These are phyloP conservation scores for Sinocyclocheilus anophthalmus DNA, from an alignment of 2,113 vertebrate genomes.

Conservation along the genomic window DNA sequence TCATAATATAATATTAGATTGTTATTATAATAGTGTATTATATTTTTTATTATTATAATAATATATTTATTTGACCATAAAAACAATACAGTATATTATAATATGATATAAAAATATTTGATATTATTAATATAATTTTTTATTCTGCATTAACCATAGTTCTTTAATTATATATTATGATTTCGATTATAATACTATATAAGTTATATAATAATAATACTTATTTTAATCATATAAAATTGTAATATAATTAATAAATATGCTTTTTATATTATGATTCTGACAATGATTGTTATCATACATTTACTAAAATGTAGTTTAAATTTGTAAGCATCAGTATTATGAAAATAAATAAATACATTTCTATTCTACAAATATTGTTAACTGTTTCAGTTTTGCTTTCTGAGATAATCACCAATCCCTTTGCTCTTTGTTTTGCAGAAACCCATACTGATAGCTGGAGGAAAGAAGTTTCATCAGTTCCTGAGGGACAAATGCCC, in stretches of 20 bases:
- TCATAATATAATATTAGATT: no score
- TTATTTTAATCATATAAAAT: not conserved
- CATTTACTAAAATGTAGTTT: not conserved
- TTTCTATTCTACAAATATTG: not conserved
- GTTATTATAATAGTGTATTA: no score
- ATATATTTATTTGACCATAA: not conserved
- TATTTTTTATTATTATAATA: no score
- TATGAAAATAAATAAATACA: no score
- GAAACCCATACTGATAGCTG: slow-evolving; percentile 94
- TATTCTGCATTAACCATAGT: no score
- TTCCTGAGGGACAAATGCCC: slow-evolving; percentile 93
- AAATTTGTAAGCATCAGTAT: not conserved
- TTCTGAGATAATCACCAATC: not conserved
- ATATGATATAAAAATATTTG: not conserved
- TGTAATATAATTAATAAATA: not conserved
- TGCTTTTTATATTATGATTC: not conserved
- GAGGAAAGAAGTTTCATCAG: slow-evolving; percentile 86
- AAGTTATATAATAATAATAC: no score
- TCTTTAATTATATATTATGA: no score
- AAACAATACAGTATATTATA: not conserved
- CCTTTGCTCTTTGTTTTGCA: slow-evolving; percentile 63
- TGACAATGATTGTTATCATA: not conserved
- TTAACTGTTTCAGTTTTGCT: not conserved
- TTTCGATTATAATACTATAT: no score
- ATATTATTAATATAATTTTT: not conserved